Base-by-base conservation (phyloP, 2,113 vertebrate genomes). In the Notarius quadriscutis region DNA sequence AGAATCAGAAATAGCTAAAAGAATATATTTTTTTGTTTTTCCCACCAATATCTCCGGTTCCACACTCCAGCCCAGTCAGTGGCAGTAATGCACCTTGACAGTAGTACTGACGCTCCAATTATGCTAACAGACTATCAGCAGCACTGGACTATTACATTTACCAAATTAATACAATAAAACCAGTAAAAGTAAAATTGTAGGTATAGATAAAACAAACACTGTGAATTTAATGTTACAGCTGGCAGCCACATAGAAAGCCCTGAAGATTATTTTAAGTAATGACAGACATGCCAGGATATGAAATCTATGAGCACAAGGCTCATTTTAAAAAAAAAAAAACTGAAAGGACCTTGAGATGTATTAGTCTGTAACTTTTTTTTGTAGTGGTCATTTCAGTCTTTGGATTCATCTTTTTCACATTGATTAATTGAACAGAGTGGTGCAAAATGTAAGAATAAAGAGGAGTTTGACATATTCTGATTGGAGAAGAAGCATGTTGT, bases 191-290 rank as follows among this genome's bases (percentile, higher is more conserved):
- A 27, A 57, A 79, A 51, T 78, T 4, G 4, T 30, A 30, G 6
- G 12, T 30, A 30, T 6, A 57, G 27, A 20, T 30, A 57, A 78
- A 80, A 30, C n/a, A 79, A 78, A 77, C 11, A 77, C 20, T n/a
- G 8, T 30, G 5, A 53, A 57, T 30, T 9, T 79, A 4, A 57
- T 55, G 51, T 18, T 57, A 57, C 7, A 78, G 25, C n/a, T 81
- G 27, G 22, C 57, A 62, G 79, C 2, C 57, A 81, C 18, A 81
- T 22, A 62, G 10, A 12, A 53, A 80, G 77, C 15, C 78, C 55
- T 77, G 50, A 12, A 81, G 27, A 41, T 80, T 80, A 58, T 58
- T 58, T 20, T 81, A 60, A 81, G 57, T 81, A 62, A 48, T 48
- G 58, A 81, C 9, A 65, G 63, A 41, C 6, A 60, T 20, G 9